phyloP scores from a whole-genome alignment of 2,113 vertebrate species.

The Anoura caudifer region DNA sequence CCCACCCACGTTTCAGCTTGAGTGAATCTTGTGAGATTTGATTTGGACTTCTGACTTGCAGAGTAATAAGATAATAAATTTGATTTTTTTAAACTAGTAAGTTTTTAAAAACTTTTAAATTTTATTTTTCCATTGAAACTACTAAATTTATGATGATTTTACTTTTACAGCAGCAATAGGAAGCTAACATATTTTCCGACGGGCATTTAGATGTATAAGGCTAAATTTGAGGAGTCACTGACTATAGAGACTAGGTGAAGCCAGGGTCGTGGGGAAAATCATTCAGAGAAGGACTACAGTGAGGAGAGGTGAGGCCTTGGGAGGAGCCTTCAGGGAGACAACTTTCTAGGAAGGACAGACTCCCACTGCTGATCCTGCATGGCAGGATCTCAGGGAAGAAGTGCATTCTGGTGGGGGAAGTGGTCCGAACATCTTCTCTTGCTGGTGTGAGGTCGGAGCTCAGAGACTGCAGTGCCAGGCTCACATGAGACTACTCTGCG shows the following conservation, averaged over 20 bases:
- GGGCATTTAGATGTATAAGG: neutral
- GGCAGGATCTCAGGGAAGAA: neutral
- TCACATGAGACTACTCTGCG: neutral
- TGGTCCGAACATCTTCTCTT: neutral
- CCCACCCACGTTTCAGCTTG: neutral
- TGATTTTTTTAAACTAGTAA: neutral
- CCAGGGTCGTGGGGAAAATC: neutral
- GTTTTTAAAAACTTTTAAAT: neutral
- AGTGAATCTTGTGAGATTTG: neutral
- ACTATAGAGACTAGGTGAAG: neutral
- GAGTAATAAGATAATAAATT: neutral
- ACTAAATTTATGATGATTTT: neutral
- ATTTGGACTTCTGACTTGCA: neutral
- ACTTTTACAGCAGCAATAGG: neutral
- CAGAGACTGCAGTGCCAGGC: too few species aligned
- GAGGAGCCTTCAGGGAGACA: neutral
- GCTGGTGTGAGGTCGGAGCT: fast-evolving
- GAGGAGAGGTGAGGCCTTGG: neutral
- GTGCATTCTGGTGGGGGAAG: neutral
- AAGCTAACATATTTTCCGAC: neutral
- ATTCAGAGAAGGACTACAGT: neutral
- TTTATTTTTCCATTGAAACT: neutral
- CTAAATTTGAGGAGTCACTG: too few species aligned
- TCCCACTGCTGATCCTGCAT: neutral
- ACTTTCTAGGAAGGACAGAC: neutral